Evolutionary conservation across 2,797 vertebrate species (phyloP), one percentile per base, ranked within the genome.

Genomic region (Cottoperca gobio): DNA sequence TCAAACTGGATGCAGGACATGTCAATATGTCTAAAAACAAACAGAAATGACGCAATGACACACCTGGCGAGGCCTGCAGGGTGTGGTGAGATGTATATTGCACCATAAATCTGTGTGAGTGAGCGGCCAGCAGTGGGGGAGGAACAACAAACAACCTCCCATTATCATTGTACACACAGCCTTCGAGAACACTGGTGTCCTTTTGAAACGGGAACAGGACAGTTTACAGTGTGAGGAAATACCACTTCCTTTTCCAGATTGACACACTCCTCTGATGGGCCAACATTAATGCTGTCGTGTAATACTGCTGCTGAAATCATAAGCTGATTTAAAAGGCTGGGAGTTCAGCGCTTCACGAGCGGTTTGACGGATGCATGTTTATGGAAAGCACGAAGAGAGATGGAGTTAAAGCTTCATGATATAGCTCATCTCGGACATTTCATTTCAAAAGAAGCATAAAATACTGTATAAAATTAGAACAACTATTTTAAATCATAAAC

Each of bases 61-160:
- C 61, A 75, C 48, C 67, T 55, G 55, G 1, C 8, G 13, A 71
- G n/a, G 26, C 33, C 52, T 50, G 5, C 52, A 73, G 66, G 76
- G 66, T 7, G 67, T 0, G 31, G 50, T 1, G 42, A 2, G 49
- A 24, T 75, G 7, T 39, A 66, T 5, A 68, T 2, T 1, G 9
- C 13, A 49, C 14, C 33, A 39, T 72, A 46, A 66, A 59, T 46
- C 6, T 33, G 33, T n/a, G n/a, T n/a, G 23, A n/a, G 24, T n/a
- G n/a, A 31, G 13, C 9, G 12, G 48, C 66, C 23, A 69, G 53
- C 43, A 49, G 52, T 3, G n/a, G 28, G 14, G 11, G 53, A 58
- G 57, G 74, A 53, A 59, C 54, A 31, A 66, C 45, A 83, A 80
- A 81, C 81, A 80, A 6, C 14, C 54, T 48, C 54, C 8, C 4